Base-by-base conservation (phyloP, 2,113 vertebrate species). In the Benitochromis conjunctus region DNA sequence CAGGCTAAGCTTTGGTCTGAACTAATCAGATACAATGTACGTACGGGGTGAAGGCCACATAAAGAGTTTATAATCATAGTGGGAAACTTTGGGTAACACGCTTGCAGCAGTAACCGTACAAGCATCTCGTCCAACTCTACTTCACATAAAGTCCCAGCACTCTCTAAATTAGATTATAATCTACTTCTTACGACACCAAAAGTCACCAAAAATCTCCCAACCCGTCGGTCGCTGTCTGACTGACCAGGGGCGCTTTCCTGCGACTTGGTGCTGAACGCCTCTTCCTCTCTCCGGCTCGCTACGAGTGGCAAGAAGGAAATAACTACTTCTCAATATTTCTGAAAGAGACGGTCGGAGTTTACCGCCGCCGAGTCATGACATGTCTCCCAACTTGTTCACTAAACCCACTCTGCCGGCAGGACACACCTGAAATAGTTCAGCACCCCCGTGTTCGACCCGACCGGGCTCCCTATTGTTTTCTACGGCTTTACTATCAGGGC, bases 201-300 rank as follows among this genome's bases (percentile, higher is more conserved):
- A 78, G 89, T 87, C 86, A 29, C 66, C 51, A 5, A 21, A 41
- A 80, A 48, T 9, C 58, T 80, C 46, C 36, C 66, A 54, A 7
- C 55, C 71, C 82, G 9, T 48, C 80, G 64, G 69, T 60, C 80
- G 77, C 86, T 56, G 83, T 80, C 26, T 88, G 74, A 54, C 83
- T 93, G 92, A 91, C 94, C 92, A 93, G 93, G 88, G 96, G 96
- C 95, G 96, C 96, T 96, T 95, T 96, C 96, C 96, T 95, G 96
- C 83, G 88, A 92, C 91, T 95, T 93, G 96, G 96, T 96, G 96
- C 96, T 96, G 96, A 96, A 96, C 95, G 92, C 82, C 84, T 94
- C 92, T 92, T 90, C 92, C 94, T 92, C 85, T 94, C 91, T 34
- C 86, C 88, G 86, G 84, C 89, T 91, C 89, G 60, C 77, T 80